phyloP scores from a whole-genome alignment of 2,113 vertebrate species.

The Prochilodus magdalenae region DNA sequence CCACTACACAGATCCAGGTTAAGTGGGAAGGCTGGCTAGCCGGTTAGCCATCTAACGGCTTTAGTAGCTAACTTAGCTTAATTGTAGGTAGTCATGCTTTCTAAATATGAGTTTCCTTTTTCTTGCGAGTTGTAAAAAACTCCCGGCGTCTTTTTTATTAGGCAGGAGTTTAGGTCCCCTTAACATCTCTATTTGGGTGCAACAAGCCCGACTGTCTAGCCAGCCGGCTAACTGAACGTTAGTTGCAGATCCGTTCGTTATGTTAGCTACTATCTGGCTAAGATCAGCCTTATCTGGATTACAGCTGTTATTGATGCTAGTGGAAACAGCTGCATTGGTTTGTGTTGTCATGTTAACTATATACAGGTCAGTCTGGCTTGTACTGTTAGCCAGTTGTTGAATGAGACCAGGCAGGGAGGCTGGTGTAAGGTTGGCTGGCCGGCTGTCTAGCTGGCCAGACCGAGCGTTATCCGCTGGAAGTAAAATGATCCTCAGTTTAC shows the following conservation, averaged over 20 bases:
- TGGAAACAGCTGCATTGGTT: neutral
- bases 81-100: no score
- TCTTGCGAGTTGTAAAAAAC: no score
- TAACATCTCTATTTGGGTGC: no score
- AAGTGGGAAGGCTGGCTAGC: neutral
- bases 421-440: neutral
- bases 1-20: neutral
- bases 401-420: neutral
- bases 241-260: neutral
- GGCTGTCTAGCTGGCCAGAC: neutral
- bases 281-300: no score
- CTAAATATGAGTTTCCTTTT: no score
- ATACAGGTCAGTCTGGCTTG: no score
- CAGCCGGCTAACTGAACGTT: neutral
- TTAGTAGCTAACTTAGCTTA: neutral
- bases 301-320: neutral
- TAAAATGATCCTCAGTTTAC: neutral
- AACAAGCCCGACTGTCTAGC: neutral
- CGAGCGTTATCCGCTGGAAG: neutral
- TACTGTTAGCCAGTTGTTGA: neutral
- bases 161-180: no score
- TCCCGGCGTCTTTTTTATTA: no score
- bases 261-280: neutral
- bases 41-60: neutral
- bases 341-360: no score